Evolutionary conservation across 2,113 vertebrate genomes (phyloP), one percentile per base, ranked within the genome.

Genomic region (Bos taurus): DNA sequence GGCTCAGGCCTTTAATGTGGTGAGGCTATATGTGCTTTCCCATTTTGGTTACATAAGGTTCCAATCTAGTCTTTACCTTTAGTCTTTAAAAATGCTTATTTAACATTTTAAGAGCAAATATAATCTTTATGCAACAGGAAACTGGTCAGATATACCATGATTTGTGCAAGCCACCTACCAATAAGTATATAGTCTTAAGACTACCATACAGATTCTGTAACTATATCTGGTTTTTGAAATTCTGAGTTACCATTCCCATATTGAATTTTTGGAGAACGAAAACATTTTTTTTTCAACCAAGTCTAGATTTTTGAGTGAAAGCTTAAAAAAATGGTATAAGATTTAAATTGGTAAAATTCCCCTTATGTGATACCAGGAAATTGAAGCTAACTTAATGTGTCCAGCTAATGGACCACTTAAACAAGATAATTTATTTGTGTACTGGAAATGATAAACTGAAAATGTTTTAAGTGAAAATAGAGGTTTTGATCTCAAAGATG

Each of bases 151-250:
- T 98, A 84, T 96, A 62, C 23, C n/a, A 59, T 97, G 96, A 97
- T 93, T 96, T 97, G 78, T 86, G 36, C 56, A 97, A 87, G 96
- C 59, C 81, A 67, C 56, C 54, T 97, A n/a, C 88, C 97, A 97
- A 78, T 86, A 97, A 98, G 94, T 64, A 97, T 46, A 28, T 90
- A 95, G 88, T 92, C n/a, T 83, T 83, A 71, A 96, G 81, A 88
- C 30, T 59, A 57, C 33, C 36, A 19, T 94, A 93, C 90, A 86
- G 96, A 95, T 83, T 96, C 62, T 98, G 87, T 77, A 96, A 91
- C 96, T 98, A 98, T 98, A 97, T 96, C 98, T 93, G 97, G 96
- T 67, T 98, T 98, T 97, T 81, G 59, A 95, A 33, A 97, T 98
- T 98, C 92, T 92, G 84, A 60, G 60, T 87, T 93, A 84, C 87